These are phyloP conservation scores for Danionella dracula DNA, from an alignment of 2,797 vertebrate species.

Conservation along the genomic window DNA sequence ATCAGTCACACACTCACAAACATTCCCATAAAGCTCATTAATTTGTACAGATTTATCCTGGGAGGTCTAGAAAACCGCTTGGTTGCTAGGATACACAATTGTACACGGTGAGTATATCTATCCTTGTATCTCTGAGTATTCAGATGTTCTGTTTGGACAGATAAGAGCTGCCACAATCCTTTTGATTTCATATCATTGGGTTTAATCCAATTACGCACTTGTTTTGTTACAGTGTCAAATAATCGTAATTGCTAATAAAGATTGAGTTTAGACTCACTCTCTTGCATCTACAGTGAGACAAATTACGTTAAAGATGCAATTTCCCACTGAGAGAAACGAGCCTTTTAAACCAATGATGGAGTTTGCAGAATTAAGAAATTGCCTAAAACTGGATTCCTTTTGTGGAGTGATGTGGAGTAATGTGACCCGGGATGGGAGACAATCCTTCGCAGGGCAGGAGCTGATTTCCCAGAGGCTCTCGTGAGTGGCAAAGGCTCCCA, in stretches of 20 bases:
- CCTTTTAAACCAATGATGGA: conserved; percentile 11
- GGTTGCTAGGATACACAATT: conserved; percentile 47
- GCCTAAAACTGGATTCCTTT: conserved; percentile 11
- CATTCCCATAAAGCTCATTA: conserved; percentile 30
- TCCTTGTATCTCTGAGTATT: conserved; percentile 17
- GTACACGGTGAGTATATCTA: conserved; percentile 26
- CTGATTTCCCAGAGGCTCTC: conserved; percentile 38
- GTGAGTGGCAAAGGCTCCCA: conserved; percentile 28
- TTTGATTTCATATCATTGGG: not conserved
- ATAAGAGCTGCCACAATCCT: not conserved
- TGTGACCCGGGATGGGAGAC: conserved; percentile 1
- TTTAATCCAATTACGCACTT: not conserved
- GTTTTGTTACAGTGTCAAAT: not conserved
- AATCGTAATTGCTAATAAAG: not conserved
- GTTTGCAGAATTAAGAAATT: conserved; percentile 8
- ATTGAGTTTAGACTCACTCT: not conserved
- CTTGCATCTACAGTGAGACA: conserved; percentile 1
- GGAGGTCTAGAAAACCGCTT: conserved; percentile 32
- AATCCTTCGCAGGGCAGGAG: not conserved
- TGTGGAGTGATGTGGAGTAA: not conserved
- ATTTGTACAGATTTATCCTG: conserved; percentile 37
- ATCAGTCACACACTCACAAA: not conserved
- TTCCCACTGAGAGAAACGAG: conserved; percentile 1
- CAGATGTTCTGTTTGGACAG: not conserved
- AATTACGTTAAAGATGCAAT: conserved; percentile 1